phyloP scores from a whole-genome alignment of 1,140 invertebrate genomes.

The Bombus pyrosoma region DNA sequence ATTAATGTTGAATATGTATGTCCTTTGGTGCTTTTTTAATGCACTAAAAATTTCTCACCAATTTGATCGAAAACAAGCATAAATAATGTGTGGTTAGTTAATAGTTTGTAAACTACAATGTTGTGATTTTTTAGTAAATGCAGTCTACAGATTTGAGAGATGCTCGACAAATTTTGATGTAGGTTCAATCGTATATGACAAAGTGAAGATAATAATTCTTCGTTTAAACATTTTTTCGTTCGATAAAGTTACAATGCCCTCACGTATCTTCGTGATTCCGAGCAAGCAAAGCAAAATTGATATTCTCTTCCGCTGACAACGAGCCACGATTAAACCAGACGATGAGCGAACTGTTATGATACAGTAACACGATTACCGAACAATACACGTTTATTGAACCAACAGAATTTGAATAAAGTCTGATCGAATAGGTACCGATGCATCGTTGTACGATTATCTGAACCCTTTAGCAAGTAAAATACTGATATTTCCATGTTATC shows the following conservation, averaged over 20 bases:
- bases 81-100: no score
- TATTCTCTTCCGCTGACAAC: background rate
- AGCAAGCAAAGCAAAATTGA: background rate
- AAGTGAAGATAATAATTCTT: background rate
- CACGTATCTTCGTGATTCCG: background rate
- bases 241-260: background rate
- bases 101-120: no score
- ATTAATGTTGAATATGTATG: no score
- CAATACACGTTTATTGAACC: slow-evolving; percentile 16
- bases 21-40: no score
- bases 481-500: background rate
- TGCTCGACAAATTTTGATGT: background rate
- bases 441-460: background rate
- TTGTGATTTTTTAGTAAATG: no score
- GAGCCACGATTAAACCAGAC: slow-evolving; percentile 6
- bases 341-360: background rate
- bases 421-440: background rate
- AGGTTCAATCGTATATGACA: background rate
- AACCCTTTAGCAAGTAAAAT: background rate
- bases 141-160: no score
- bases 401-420: background rate
- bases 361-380: slow-evolving; percentile 16
- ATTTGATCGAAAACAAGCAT: no score
- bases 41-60: no score
- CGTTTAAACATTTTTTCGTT: background rate